Base-by-base conservation (phyloP, 2,797 vertebrate species). In the Epinephelus malabaricus region DNA sequence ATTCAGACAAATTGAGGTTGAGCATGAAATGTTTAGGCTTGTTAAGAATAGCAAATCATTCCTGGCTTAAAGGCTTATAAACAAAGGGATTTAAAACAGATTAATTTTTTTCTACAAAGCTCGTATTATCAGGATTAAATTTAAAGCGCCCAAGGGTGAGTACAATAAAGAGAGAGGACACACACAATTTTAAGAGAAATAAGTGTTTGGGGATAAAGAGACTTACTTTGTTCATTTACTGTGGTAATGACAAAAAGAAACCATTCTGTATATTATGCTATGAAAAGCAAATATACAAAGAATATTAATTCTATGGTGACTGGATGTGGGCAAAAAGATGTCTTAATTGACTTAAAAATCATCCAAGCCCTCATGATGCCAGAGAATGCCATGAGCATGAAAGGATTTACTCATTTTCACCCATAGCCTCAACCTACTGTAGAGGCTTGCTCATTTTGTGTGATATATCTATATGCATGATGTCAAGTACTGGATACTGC, bases 81-180 rank as follows among this genome's bases (percentile, higher is more conserved):
- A 91, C 86, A 88, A 89, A 83, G n/a, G 75, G 80, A 68, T 89
- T 92, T 78, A 64, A 76, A 23, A 70, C 25, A 66, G 75, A 84
- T 84, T 64, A 23, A 2, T 76, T 75, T 85, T 81, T 72, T 85
- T 67, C 54, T 62, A 61, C 64, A 75, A 73, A 89, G 55, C 75
- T 82, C 4, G 23, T 78, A 69, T 75, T 80, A 86, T 80, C 63
- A 74, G 86, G 89, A 90, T 88, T 88, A 76, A 66, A 86, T 14
- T 82, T 64, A 68, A 74, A 76, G n/a, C 47, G 3, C 71, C 50
- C 25, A 51, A 71, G 73, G 81, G 58, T 85, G 79, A 62, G 54
- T 64, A 53, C 25, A 82, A 73, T 76, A 69, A 21, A 74, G 40
- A 78, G 40, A 78, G 34, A 82, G 71, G 75, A 76, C 59, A 64